A percentile compares a stretch with the other conserved stretches of the same genome.
Conservation (phyloP, 1,140 invertebrate species). For the Latrodectus geometricus region DNA sequence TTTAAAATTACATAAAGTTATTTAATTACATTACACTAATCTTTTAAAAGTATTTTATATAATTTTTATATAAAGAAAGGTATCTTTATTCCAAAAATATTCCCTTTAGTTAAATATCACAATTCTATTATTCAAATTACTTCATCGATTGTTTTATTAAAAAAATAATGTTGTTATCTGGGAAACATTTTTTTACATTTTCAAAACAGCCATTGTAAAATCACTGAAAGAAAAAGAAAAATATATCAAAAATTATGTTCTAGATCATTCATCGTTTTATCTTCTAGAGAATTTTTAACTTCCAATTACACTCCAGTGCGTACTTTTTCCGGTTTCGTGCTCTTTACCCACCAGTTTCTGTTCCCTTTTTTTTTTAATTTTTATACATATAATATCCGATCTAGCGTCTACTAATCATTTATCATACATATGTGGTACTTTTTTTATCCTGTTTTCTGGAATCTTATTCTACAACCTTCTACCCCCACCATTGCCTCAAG, state of each 20-base stretch:
- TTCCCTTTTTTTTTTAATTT: not conserved
- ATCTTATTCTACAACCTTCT: slow-evolving; percentile 16
- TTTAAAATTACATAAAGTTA: no score
- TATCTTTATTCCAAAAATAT: no score
- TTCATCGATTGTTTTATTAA: no score
- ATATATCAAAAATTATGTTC: not conserved
- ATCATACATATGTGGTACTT: slow-evolving; percentile 14
- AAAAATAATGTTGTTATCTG: no score
- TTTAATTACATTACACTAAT: no score
- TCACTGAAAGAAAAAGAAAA: no score
- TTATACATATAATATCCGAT: slow-evolving; percentile 49
- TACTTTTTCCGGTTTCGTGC: slow-evolving; percentile 17
- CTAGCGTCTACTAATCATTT: slow-evolving; percentile 50
- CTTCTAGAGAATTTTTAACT: slow-evolving; percentile 7
- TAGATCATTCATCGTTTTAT: slow-evolving; percentile 2
- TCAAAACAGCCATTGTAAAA: no score
- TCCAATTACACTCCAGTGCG: slow-evolving; percentile 22
- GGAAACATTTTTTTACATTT: no score
- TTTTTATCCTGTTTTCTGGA: not conserved
- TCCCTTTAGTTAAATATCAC: no score
- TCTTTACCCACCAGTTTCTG: not conserved
- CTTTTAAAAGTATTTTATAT: no score
- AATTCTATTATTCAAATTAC: no score
- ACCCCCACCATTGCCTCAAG: slow-evolving; percentile 16
- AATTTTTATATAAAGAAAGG: no score